These are phyloP conservation scores for Semnornis frantzii DNA, from an alignment of 2,113 vertebrate species.

Conservation along the genomic window DNA sequence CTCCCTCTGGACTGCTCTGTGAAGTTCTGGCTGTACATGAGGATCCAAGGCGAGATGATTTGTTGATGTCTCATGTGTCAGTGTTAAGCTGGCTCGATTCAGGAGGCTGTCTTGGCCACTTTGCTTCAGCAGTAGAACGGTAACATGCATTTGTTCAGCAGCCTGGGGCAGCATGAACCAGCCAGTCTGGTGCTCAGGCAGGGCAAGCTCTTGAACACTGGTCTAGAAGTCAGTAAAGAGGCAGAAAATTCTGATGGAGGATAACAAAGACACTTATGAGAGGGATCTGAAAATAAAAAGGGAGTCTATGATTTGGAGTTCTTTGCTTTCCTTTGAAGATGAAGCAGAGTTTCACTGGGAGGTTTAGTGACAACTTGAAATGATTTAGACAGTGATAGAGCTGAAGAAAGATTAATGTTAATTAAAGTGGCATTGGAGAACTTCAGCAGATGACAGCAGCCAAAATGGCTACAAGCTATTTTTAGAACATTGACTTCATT, in stretches of 20 bases:
- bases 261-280: neutral
- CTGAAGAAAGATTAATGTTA: slow-evolving; percentile 55
- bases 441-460: slow-evolving; percentile 57
- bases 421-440: slow-evolving; percentile 60
- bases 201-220: neutral
- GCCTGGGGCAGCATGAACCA: neutral
- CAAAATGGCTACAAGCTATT: slow-evolving; percentile 54
- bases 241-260: neutral
- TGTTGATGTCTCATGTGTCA: neutral
- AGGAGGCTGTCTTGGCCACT: neutral
- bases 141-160: neutral
- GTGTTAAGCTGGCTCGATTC: rapidly evolving
- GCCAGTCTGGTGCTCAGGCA: neutral
- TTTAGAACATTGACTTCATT: slow-evolving; percentile 55
- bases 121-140: neutral
- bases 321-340: neutral
- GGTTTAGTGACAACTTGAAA: slow-evolving; percentile 23
- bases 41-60: neutral
- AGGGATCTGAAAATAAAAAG: neutral
- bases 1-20: neutral
- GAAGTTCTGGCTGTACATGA: neutral
- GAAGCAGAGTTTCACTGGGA: slow-evolving; percentile 10
- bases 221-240: neutral
- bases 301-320: neutral
- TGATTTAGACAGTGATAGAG: slow-evolving; percentile 42